Conservation (phyloP, 2,888 invertebrate species). For the Ditula angustiorana region DNA sequence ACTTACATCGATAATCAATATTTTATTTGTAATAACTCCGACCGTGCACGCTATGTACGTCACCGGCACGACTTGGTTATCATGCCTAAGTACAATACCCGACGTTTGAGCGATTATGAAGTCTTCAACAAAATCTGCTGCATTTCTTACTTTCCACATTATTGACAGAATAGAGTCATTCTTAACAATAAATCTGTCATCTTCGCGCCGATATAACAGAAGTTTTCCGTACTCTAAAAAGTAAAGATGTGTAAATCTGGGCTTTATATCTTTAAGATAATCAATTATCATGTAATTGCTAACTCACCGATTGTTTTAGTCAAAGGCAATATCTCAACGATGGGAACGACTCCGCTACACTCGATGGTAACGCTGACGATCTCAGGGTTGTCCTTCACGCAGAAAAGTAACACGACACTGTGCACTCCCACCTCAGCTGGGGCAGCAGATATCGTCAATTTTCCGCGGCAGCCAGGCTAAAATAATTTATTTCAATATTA, state of each 20-base stretch:
- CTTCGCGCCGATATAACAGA: conserved; percentile 79
- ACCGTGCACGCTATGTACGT: conserved; percentile 79
- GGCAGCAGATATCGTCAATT: conserved; percentile 70
- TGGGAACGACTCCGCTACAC: conserved; percentile 81
- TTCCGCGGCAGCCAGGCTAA: conserved; percentile 73
- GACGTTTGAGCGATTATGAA: conserved; percentile 74
- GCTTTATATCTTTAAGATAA: background rate
- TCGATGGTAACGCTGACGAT: conserved; percentile 79
- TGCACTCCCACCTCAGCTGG: conserved; percentile 68
- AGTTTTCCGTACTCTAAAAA: conserved; percentile 82
- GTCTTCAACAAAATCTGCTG: conserved; percentile 70
- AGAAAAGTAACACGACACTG: conserved; percentile 64
- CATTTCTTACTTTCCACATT: conserved; percentile 82
- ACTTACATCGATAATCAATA: conserved; percentile 76
- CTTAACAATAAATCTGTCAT: conserved; percentile 77
- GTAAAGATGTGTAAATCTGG: background rate
- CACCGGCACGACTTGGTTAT: conserved; percentile 77
- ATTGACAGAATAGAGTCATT: conserved; percentile 85
- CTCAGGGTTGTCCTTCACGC: conserved; percentile 86
- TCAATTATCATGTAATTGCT: background rate
- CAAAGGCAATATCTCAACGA: conserved; percentile 76
- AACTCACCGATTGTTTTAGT: conserved; percentile 72
- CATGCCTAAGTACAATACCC: conserved; percentile 74
- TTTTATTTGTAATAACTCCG: conserved; percentile 68
- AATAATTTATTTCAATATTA: conserved; percentile 15